phyloP scores from a whole-genome alignment of 2,888 invertebrate genomes.

The Oligia latruncula region DNA sequence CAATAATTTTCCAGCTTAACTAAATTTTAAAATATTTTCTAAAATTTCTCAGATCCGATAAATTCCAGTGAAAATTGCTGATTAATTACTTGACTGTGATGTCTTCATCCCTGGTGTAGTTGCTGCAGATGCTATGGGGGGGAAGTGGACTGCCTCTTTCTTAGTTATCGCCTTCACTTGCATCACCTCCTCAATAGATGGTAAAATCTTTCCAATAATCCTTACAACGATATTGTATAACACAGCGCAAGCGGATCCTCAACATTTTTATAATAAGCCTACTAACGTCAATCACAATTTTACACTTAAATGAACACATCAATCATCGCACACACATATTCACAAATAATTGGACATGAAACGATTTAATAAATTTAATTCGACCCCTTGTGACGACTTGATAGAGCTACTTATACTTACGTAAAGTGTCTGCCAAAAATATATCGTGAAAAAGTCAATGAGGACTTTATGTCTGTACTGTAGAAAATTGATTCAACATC shows the following conservation, averaged over 20 bases:
- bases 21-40: too few relatives aligned
- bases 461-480: not conserved
- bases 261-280: not conserved
- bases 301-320: constrained; percentile 48
- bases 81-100: too few relatives aligned
- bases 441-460: not conserved
- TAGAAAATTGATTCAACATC: not conserved
- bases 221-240: not conserved
- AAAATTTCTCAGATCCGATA: too few relatives aligned
- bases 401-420: constrained; percentile 51
- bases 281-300: constrained; percentile 51
- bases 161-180: not conserved
- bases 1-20: too few relatives aligned
- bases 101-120: not conserved
- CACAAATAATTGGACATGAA: constrained; percentile 33
- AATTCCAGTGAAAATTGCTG: too few relatives aligned
- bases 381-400: constrained; percentile 16
- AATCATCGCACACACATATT: constrained; percentile 25
- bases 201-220: not conserved
- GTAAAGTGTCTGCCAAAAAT: constrained; percentile 34
- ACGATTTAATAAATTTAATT: constrained; percentile 38
- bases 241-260: not conserved
- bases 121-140: not conserved
- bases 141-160: not conserved
- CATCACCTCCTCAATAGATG: not conserved